phyloP scores from a whole-genome alignment of 2,797 vertebrate species.

The Pipistrellus pygmaeus region DNA sequence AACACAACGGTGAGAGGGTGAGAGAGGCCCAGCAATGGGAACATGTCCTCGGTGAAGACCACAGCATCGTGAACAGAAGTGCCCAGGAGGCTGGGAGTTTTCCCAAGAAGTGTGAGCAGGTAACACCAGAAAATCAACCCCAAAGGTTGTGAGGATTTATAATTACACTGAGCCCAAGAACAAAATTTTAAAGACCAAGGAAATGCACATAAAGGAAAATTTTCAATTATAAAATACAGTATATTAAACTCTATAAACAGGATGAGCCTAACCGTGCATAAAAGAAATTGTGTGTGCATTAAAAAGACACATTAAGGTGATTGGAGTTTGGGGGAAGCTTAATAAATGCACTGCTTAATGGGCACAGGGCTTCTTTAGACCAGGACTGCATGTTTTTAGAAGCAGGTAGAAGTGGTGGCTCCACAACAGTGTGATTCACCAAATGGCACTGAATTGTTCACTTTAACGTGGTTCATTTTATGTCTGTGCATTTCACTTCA shows the following conservation, averaged over 20 bases:
- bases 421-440: neutral
- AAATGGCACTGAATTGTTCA: neutral
- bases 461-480: conserved; percentile 11
- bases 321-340: neutral
- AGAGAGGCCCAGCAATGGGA: neutral
- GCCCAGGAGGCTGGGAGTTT: neutral
- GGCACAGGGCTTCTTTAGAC: neutral
- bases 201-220: neutral
- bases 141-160: neutral
- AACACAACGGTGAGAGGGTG: neutral
- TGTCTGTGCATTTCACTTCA: neutral
- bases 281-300: neutral
- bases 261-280: neutral
- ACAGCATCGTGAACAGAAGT: neutral
- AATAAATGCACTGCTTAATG: too few species aligned
- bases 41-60: neutral
- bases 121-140: neutral
- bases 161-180: neutral
- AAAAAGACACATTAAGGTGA: neutral
- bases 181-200: conserved; percentile 10
- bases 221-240: neutral
- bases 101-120: neutral
- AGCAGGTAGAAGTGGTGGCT: neutral
- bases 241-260: neutral
- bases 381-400: neutral